Base-by-base conservation (phyloP, 2,113 vertebrate species). In the Oxyura jamaicensis region DNA sequence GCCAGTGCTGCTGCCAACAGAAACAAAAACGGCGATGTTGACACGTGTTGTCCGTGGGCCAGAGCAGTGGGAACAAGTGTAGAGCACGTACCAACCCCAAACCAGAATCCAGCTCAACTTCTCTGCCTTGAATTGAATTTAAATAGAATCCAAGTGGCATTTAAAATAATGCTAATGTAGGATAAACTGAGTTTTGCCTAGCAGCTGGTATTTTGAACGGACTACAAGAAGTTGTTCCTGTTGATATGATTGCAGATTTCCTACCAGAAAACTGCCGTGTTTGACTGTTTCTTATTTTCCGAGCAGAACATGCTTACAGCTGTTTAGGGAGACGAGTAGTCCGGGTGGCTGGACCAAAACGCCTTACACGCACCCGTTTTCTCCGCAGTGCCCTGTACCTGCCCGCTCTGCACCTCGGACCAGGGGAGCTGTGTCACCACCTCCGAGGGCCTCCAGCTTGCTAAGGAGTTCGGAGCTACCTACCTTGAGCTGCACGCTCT, bases 391-490 rank as follows among this genome's bases (percentile, higher is more conserved):
- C 98, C 99, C 33, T 99, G 99, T 86, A 99, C 99, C 1, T 99
- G 99, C 66, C 99, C 99, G 1, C 91, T 99, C 58, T 99, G 99
- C 88, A 98, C 98, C 9, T 99, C 98, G 1, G 99, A 99, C 97
- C 98, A 99, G 97, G 99, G 98, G 86, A 99, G 98, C 96, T 99
- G 98, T 39, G 99, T 99, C 60, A 98, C 98, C 52, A 98, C 99
- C 44, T 98, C 98, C 0, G 99, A 99, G 93, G 99, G 99, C 11
- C 98, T 99, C 67, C 99, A 99, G 79, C 98, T 99, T 63, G 99
- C 99, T n/a, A 98, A 99, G 94, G 99, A 99, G 53, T 98, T 99
- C 4, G 98, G 99, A 77, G 99, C 99, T 35, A 99, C 99, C 21
- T 99, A 99, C 81, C 98, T 99, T 42, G 99, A 99, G 60, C 83